Percentiles rank a stretch among this genome's conserved stretches.
Conservation (phyloP, 1,140 invertebrate species). For the Pteromalus puparum region DNA sequence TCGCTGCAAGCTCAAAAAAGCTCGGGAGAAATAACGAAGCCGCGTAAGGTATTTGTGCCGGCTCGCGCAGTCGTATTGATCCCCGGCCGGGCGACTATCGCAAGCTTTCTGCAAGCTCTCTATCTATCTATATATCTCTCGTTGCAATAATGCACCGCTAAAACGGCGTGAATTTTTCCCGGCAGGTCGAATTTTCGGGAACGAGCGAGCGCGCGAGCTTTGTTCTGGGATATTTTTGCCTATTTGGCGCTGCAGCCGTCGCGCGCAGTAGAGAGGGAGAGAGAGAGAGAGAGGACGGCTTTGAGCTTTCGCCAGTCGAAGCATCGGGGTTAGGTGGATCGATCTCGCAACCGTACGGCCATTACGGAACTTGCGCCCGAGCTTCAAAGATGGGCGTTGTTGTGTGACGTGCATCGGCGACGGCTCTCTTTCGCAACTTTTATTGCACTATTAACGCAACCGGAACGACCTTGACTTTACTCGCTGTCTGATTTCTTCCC, state of each 20-base stretch:
- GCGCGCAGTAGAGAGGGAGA: background rate
- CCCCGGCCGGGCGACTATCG: slow-evolving; percentile 14
- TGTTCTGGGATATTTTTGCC: background rate
- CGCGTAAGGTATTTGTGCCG: background rate
- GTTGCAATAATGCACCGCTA: no score
- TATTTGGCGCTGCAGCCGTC: background rate
- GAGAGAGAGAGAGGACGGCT: background rate
- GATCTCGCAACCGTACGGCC: slow-evolving; percentile 29
- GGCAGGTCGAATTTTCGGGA: background rate
- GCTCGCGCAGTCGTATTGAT: background rate
- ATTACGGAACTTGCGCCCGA: background rate
- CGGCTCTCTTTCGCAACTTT: background rate
- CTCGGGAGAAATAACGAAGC: background rate
- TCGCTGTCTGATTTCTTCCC: no score
- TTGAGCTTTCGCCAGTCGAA: slow-evolving; percentile 18
- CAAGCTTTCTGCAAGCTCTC: background rate
- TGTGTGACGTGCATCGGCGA: background rate
- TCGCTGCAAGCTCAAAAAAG: background rate
- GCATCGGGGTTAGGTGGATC: slow-evolving; percentile 38
- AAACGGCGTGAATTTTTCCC: background rate
- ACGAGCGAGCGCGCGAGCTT: background rate
- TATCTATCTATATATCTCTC: no score
- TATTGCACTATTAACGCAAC: no score
- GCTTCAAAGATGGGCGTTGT: background rate
- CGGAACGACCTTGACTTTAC: no score